A percentile compares a stretch with the other conserved stretches of the same genome.
Conservation (phyloP, 2,113 vertebrate species). For the Caloenas nicobarica region DNA sequence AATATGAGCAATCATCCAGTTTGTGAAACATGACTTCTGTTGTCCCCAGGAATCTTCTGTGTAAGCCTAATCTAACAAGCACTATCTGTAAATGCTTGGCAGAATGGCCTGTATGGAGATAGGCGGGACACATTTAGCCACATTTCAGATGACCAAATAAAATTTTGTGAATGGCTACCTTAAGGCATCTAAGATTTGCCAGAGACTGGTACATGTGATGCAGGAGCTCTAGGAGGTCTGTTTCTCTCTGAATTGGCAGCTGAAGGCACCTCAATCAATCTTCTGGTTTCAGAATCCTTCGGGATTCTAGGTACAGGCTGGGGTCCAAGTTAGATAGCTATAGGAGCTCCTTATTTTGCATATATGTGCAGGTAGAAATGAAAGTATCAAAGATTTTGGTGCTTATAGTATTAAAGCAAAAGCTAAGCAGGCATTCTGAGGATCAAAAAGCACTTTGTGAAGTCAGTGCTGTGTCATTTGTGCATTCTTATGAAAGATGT, state of each 20-base stretch:
- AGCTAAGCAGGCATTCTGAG: background rate
- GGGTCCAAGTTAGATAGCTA: background rate
- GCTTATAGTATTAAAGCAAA: background rate
- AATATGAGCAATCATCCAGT: background rate
- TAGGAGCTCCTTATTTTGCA: background rate
- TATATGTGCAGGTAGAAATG: background rate
- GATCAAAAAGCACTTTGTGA: background rate
- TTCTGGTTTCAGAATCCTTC: background rate
- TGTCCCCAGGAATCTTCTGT: background rate
- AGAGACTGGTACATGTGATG: background rate
- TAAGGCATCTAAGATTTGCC: background rate
- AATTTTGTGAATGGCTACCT: background rate
- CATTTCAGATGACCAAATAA: background rate
- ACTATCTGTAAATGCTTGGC: background rate
- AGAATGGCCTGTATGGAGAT: background rate
- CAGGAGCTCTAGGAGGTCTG: background rate
- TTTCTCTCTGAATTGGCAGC: background rate
- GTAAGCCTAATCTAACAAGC: background rate
- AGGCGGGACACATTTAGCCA: rapidly evolving
- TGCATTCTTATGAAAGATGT: background rate
- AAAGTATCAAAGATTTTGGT: background rate
- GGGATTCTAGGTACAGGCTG: rapidly evolving
- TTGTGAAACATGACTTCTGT: rapidly evolving
- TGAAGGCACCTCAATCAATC: background rate
- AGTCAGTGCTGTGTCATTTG: background rate